phyloP scores from a whole-genome alignment of 2,797 vertebrate genomes.

The Microtus obscurus region DNA sequence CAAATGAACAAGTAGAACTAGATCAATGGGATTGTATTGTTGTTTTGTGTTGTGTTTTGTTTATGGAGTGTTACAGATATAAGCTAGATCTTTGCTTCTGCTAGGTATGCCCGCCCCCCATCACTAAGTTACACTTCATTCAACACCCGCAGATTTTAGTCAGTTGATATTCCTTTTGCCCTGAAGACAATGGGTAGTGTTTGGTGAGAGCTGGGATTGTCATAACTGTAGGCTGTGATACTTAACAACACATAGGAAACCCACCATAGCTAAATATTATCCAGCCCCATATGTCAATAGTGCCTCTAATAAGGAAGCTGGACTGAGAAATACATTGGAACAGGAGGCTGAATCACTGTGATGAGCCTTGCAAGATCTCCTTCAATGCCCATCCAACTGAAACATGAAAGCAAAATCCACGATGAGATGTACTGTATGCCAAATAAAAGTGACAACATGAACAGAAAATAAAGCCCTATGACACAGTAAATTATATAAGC shows the following conservation, averaged over 20 bases:
- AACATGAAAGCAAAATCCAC: not conserved
- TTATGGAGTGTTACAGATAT: not conserved
- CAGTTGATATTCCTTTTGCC: not conserved
- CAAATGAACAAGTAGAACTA: not conserved
- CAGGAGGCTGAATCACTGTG: not conserved
- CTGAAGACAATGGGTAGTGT: not conserved
- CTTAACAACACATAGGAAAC: not conserved
- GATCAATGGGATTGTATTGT: not conserved
- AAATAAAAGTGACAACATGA: not conserved
- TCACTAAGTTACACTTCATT: not conserved
- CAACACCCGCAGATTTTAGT: not conserved
- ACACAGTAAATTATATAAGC: not conserved
- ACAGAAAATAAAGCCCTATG: not conserved
- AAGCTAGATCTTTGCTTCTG: not conserved
- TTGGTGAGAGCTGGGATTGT: not conserved
- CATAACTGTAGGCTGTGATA: not conserved
- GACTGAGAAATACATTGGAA: not conserved
- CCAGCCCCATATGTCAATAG: not conserved
- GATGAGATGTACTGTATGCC: not conserved
- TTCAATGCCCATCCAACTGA: not conserved
- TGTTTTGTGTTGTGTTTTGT: not conserved
- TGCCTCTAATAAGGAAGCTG: rapidly evolving
- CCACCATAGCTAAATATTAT: not conserved
- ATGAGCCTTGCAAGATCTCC: not conserved
- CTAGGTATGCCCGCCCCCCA: too few relatives aligned